phyloP scores from a whole-genome alignment of 2,888 invertebrate species.

The Eurytoma adleriae region DNA sequence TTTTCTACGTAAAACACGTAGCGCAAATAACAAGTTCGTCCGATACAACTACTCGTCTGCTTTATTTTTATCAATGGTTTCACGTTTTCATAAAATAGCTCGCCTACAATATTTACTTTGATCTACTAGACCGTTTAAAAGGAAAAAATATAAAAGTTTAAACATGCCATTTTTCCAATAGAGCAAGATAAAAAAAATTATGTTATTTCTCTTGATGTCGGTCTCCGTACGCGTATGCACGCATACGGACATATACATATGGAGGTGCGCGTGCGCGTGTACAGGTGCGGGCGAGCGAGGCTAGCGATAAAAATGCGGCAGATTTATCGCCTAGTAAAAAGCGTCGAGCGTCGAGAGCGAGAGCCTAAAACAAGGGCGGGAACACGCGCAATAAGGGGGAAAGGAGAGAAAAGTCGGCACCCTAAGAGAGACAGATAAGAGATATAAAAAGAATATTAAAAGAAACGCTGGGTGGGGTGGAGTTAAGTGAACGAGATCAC shows the following conservation, averaged over 20 bases:
- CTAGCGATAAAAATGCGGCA: conserved; percentile 47
- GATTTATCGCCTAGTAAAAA: conserved; percentile 53
- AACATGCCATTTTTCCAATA: conserved; percentile 18
- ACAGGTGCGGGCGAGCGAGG: background rate
- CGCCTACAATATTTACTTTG: too few relatives aligned
- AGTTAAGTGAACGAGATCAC: conserved; percentile 51
- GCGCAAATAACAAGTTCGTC: too few relatives aligned
- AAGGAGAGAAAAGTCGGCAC: conserved; percentile 20
- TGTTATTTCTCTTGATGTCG: conserved; percentile 13
- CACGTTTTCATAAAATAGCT: too few relatives aligned
- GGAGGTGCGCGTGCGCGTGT: background rate
- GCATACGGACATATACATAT: background rate
- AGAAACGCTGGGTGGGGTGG: conserved; percentile 22
- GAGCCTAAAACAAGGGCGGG: conserved; percentile 53
- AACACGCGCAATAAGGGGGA: conserved; percentile 39
- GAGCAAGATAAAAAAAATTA: conserved; percentile 5
- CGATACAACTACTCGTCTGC: too few relatives aligned
- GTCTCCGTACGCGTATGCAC: background rate
- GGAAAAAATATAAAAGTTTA: background rate
- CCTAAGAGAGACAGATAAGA: conserved; percentile 33
- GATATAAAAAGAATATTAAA: conserved; percentile 49
- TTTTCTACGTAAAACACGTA: too few relatives aligned
- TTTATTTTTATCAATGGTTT: too few relatives aligned
- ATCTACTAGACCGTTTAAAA: too few relatives aligned
- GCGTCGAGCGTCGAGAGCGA: conserved; percentile 18